Percentiles rank a stretch among this genome's conserved stretches.
Evolutionary conservation across 1,140 invertebrate species (phyloP).

Genomic region (Galendromus occidentalis): DNA sequence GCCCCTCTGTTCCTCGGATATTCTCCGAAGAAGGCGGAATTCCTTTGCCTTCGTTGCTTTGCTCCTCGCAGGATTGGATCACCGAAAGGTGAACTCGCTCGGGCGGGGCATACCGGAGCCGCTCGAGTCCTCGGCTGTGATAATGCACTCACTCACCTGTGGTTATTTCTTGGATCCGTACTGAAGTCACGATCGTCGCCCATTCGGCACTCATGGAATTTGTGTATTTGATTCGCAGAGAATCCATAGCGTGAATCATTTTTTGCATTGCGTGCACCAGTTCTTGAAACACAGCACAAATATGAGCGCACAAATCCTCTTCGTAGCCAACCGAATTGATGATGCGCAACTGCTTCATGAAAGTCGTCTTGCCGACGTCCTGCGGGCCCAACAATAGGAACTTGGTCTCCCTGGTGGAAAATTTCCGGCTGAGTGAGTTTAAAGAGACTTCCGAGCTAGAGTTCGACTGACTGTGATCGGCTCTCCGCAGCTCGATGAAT

Average conservation of each 20-base stretch:
- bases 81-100: no score
- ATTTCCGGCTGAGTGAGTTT: no score
- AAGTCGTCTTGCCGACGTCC: constrained; percentile 76
- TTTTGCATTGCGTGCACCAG: constrained; percentile 99
- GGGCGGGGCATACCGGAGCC: no score
- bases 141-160: no score
- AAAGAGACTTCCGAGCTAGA: no score
- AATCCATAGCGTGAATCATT: constrained; percentile 98
- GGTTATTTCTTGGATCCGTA: neutral
- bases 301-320: constrained; percentile 93
- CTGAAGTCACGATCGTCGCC: neutral
- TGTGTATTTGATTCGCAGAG: constrained; percentile 86
- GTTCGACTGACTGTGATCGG: no score
- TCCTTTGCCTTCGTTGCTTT: no score
- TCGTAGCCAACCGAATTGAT: constrained; percentile 98
- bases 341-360: constrained; percentile 99
- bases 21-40: no score
- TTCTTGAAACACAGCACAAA: constrained; percentile 98
- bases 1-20: no score
- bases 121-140: no score
- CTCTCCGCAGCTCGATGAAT: no score
- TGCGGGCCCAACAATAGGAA: constrained; percentile 4
- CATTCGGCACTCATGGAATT: constrained; percentile 30
- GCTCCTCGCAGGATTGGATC: no score
- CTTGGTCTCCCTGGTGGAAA: neutral